phyloP scores from a whole-genome alignment of 2,888 invertebrate species.

The Platycnemis pennipes region DNA sequence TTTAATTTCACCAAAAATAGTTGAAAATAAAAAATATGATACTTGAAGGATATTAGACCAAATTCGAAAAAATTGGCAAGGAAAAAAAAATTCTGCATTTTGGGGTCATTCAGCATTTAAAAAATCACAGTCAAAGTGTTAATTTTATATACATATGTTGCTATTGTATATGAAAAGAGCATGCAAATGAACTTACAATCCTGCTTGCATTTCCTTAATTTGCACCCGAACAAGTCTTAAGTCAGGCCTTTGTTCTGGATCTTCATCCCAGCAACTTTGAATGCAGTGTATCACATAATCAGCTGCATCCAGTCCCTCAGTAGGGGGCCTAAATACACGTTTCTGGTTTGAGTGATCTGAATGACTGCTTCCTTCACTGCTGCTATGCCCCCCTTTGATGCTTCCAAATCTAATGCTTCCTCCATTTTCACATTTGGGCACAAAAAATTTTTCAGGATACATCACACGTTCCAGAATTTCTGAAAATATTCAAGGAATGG shows the following conservation, averaged over 20 bases:
- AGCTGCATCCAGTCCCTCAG: slow-evolving; percentile 85
- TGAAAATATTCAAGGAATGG: slow-evolving; percentile 74
- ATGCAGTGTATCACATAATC: slow-evolving; percentile 88
- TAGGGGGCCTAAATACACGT: slow-evolving; percentile 83
- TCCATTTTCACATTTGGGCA: not conserved
- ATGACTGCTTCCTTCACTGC: slow-evolving; percentile 49
- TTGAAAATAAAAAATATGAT: too few species aligned
- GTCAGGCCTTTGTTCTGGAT: slow-evolving; percentile 89
- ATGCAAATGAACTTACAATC: slow-evolving; percentile 79
- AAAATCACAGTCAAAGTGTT: too few species aligned
- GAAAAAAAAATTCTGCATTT: too few species aligned
- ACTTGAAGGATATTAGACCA: too few species aligned
- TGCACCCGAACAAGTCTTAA: slow-evolving; percentile 87
- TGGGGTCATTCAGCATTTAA: too few species aligned
- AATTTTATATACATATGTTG: too few species aligned
- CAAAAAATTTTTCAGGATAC: slow-evolving; percentile 75
- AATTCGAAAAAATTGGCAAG: too few species aligned
- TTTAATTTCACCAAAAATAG: too few species aligned
- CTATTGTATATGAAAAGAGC: too few species aligned
- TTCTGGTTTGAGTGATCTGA: slow-evolving; percentile 30
- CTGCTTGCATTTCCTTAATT: slow-evolving; percentile 89
- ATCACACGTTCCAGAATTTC: slow-evolving; percentile 79
- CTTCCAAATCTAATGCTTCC: slow-evolving; percentile 44
- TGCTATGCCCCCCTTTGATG: slow-evolving; percentile 26
- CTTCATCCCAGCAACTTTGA: slow-evolving; percentile 90